Base-by-base conservation (phyloP, 2,797 vertebrate genomes). In the Sebastes iracundus region DNA sequence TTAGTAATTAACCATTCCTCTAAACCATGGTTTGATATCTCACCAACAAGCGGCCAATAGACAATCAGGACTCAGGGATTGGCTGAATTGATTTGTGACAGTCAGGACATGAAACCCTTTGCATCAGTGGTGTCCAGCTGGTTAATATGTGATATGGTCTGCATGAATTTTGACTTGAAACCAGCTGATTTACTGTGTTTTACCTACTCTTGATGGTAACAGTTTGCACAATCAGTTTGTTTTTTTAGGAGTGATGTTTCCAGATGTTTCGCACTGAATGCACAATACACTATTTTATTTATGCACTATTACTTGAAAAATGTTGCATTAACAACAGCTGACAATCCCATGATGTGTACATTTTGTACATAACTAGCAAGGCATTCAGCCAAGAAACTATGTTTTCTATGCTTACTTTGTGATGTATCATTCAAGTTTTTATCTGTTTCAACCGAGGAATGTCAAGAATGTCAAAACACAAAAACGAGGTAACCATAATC, bases 401-500 rank as follows among this genome's bases (percentile, higher is more conserved):
- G 4, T 13, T 62, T 81, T 46, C 14, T 13, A 65, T 35, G 2
- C 9, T 55, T 55, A 46, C 2, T 61, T 35, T 75, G 16, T 49
- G 42, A 14, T 64, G 9, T 28, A 16, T 4, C 4, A 10, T 49
- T 74, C 1, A 10, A 5, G 13, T 59, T 64, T 56, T 32, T 64
- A 14, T 49, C 22, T 14, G 4, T 27, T 35, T 56, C 5, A 72
- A 6, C 10, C n/a, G 3, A 16, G 11, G 13, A 22, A 72, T 60
- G 18, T 42, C 10, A 58, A n/a, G 22, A 73, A 70, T 74, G 65
- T 59, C 10, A 76, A 74, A 84, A 77, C 72, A 77, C 16, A 72
- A 42, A 84, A 67, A 75, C 59, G 10, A 46, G 33, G 42, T 58
- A 16, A 69, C 72, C 63, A 76, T 63, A 64, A 56, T 30, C 12